These are phyloP conservation scores for Garrulus glandarius DNA, from an alignment of 2,797 vertebrate species.

Conservation along the genomic window DNA sequence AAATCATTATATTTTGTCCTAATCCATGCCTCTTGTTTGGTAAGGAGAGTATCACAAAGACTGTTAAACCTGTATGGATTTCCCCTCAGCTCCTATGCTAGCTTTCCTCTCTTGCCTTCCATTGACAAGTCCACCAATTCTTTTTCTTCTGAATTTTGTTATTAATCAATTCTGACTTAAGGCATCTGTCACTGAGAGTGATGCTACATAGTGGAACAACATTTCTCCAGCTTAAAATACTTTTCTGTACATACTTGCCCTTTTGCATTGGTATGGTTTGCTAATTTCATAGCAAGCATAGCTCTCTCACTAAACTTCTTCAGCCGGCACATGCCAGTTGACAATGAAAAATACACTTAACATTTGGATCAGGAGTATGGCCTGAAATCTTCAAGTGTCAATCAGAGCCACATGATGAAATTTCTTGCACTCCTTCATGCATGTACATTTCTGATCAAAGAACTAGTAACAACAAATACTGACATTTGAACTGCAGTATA, in stretches of 20 bases:
- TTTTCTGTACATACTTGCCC: not conserved
- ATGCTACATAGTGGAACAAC: not conserved
- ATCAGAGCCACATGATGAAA: not conserved
- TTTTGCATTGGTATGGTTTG: slow-evolving; percentile 14
- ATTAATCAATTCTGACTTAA: slow-evolving; percentile 4
- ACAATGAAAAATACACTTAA: slow-evolving; percentile 17
- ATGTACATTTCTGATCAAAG: not conserved
- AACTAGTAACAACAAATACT: not conserved
- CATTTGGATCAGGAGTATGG: not conserved
- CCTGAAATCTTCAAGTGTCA: slow-evolving; percentile 6
- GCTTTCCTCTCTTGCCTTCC: not conserved
- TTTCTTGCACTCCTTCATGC: not conserved
- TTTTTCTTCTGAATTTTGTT: not conserved
- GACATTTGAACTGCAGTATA: not conserved
- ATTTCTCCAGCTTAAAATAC: not conserved
- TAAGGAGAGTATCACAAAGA: not conserved
- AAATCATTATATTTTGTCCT: not conserved
- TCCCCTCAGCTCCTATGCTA: not conserved
- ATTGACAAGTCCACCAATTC: not conserved
- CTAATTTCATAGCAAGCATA: slow-evolving; percentile 5
- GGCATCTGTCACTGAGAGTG: not conserved
- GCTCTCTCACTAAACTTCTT: not conserved
- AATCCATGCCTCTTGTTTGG: not conserved
- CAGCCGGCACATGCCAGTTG: not conserved
- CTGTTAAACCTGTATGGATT: not conserved